These are phyloP conservation scores for Ivindomyrus marchei DNA, from an alignment of 2,113 vertebrate genomes.

Conservation along the genomic window DNA sequence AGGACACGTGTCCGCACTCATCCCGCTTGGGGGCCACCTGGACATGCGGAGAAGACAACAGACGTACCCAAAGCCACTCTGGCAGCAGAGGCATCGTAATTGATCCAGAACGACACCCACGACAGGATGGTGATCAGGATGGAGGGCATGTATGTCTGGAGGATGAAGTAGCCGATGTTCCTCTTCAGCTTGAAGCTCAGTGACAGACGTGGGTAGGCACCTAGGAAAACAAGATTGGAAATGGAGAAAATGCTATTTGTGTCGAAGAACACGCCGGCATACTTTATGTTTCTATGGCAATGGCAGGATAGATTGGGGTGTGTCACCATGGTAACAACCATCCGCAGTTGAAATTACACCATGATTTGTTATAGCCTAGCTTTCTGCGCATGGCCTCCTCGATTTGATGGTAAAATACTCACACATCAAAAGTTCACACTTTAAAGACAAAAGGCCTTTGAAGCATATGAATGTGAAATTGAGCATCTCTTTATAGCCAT, in stretches of 20 bases:
- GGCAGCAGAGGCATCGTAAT: constrained; percentile 95
- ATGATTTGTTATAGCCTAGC: constrained; percentile 41
- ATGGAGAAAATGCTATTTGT: constrained; percentile 31
- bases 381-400: constrained; percentile 33
- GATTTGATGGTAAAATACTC: neutral
- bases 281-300: constrained; percentile 35
- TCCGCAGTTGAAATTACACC: constrained; percentile 29
- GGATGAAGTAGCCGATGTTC: constrained; percentile 98
- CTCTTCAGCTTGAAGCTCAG: constrained; percentile 95
- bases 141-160: constrained; percentile 98
- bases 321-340: constrained; percentile 49
- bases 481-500: neutral
- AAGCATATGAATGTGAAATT: neutral
- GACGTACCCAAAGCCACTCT: constrained; percentile 92
- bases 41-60: neutral
- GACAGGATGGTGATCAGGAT: constrained; percentile 97
- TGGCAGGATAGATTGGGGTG: constrained; percentile 31
- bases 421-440: neutral
- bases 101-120: constrained; percentile 99
- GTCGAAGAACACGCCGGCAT: constrained; percentile 30
- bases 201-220: constrained; percentile 94
- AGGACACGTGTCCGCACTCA: neutral
- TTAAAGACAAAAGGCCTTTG: neutral
- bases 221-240: constrained; percentile 47
- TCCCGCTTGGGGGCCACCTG: neutral